A percentile compares a stretch with the other conserved stretches of the same genome.
phyloP scores from a whole-genome alignment of 2,113 vertebrate species.

The Galemys pyrenaicus region DNA sequence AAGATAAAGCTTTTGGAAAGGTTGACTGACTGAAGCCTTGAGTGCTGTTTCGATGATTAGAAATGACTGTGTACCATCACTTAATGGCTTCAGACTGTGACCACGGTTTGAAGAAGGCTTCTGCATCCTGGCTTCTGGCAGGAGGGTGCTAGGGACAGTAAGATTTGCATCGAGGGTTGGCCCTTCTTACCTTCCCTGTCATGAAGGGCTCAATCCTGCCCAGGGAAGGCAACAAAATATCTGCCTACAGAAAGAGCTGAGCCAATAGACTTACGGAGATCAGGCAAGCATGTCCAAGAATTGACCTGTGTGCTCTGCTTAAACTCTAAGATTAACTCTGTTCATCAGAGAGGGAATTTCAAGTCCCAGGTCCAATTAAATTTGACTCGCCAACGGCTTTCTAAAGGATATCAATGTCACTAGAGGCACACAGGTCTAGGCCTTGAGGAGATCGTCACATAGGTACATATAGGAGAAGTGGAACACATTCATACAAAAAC shows the following conservation, averaged over 20 bases:
- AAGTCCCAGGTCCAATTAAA: not conserved
- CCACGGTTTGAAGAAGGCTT: not conserved
- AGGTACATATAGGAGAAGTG: not conserved
- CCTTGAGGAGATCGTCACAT: not conserved
- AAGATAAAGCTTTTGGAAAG: constrained; percentile 53
- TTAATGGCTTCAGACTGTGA: not conserved
- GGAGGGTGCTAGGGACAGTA: not conserved
- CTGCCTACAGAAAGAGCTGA: not conserved
- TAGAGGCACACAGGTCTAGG: not conserved
- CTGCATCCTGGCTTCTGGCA: not conserved
- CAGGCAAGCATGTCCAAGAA: not conserved
- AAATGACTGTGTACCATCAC: not conserved
- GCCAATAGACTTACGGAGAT: not conserved
- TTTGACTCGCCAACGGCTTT: not conserved
- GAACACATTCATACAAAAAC: not conserved
- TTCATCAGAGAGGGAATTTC: constrained; percentile 19
- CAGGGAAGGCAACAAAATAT: not conserved
- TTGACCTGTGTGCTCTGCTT: not conserved
- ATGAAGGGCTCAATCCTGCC: not conserved
- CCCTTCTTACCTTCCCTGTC: not conserved
- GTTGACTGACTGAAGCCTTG: not conserved
- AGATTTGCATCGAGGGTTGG: not conserved
- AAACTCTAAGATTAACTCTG: not conserved
- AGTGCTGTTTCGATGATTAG: constrained; percentile 15
- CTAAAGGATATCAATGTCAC: not conserved